Conservation (phyloP, 1,140 invertebrate genomes). For the Platyura marginata region DNA sequence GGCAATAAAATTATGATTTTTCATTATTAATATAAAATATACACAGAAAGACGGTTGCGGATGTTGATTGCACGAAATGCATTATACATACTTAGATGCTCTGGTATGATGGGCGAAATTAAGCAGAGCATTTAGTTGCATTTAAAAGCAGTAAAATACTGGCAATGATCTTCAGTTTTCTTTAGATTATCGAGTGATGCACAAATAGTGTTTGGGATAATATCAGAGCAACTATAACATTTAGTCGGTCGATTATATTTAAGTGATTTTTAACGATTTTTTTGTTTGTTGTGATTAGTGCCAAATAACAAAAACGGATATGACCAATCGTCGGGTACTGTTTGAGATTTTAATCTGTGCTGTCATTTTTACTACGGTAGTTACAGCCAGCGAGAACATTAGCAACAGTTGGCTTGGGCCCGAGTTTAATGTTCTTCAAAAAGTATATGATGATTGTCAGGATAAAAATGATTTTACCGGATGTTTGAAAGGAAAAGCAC, state of each 20-base stretch:
- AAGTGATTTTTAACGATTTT: no score
- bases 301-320: not conserved
- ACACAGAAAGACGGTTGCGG: no score
- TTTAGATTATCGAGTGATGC: no score
- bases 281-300: no score
- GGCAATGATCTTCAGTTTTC: not conserved
- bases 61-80: no score
- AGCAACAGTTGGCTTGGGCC: slow-evolving; percentile 8
- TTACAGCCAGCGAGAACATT: not conserved
- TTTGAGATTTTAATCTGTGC: not conserved
- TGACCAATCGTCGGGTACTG: not conserved
- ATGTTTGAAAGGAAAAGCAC: slow-evolving; percentile 35
- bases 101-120: no score
- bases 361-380: not conserved
- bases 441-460: slow-evolving; percentile 38
- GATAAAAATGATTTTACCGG: slow-evolving; percentile 32
- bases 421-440: slow-evolving; percentile 30
- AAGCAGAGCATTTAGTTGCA: slow-evolving; percentile 2
- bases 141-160: not conserved
- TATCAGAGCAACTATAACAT: no score
- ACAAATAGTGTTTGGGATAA: no score
- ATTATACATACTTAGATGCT: no score
- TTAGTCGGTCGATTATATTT: no score
- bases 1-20: no score
- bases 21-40: no score